Conservation (phyloP, 1,140 invertebrate species). For the Leucophenga varia region DNA sequence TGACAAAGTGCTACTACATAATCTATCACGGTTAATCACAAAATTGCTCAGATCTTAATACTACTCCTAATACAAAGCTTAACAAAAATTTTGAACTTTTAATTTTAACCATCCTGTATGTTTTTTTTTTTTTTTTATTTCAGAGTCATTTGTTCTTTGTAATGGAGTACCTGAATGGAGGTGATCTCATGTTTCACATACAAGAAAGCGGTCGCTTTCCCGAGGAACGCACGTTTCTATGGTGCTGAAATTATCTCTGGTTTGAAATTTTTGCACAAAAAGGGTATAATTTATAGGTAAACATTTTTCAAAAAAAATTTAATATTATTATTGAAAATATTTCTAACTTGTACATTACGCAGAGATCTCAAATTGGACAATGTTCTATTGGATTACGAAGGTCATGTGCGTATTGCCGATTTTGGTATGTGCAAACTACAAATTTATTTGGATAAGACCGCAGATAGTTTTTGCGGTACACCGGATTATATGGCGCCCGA, state of each 20-base stretch:
- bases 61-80: not conserved
- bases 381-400: conserved; percentile 94
- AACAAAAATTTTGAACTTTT: not conserved
- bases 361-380: conserved; percentile 99
- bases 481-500: conserved; percentile 99
- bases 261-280: conserved; percentile 92
- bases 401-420: conserved; percentile 97
- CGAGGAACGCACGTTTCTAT: conserved; percentile 89
- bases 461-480: conserved; percentile 98
- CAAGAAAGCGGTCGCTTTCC: conserved; percentile 92
- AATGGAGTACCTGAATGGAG: conserved; percentile 99
- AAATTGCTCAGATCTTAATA: no score
- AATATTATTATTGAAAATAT: not conserved
- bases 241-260: conserved; percentile 95
- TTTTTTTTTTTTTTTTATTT: conserved; percentile 5
- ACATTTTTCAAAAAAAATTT: conserved; percentile 4
- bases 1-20: no score
- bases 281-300: conserved; percentile 90
- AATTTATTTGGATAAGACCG: conserved; percentile 92
- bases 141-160: conserved; percentile 97
- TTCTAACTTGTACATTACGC: conserved; percentile 9
- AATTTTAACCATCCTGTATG: not conserved
- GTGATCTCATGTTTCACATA: conserved; percentile 99
- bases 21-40: no score
- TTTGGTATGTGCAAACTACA: conserved; percentile 99